Evolutionary conservation across 2,113 vertebrate species (phyloP), one percentile per base, ranked within the genome.

Genomic region (Salvelinus fontinalis): DNA sequence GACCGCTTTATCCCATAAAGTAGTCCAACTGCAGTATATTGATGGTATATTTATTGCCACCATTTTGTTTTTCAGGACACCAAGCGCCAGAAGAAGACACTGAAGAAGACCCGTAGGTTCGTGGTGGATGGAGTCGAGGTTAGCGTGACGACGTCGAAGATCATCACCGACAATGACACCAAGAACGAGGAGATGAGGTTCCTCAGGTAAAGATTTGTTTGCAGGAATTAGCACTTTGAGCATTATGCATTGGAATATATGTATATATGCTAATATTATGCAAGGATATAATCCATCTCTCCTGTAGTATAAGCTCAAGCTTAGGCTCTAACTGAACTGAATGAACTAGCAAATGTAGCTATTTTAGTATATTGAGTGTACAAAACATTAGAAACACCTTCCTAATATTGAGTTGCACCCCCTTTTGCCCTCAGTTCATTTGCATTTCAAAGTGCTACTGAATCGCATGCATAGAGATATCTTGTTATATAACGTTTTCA

Each of bases 91-190:
- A 99, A 97, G 92, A 99, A 98, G 89, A 99, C 97, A 0, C 80
- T 99, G 85, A 99, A 99, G 89, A 99, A 99, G 92, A 99, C 97
- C 31, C 95, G 97, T 1, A 99, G 97, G 79, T 99, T 99, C 90
- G 95, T 98, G 0, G 96, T 99, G 81, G 97, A 99, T 83, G 97
- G 97, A 49, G 96, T 98, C 79, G 97, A 99, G 94, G 97, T 99
- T 27, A 99, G 96, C 67, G 97, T 99, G 70, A 99, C 97, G 0
- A 99, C 97, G 0, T 99, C 96, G 26, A 99, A 98, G 94, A 99
- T 99, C 86, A 91, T 99, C 83, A 96, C 96, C 5, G 97, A 99
- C 85, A 98, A 95, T 80, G 97, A 99, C 85, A 94, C 94, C 1
- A 99, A 97, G 93, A 98, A 95, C 24, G 96, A 99, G 90, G 97